These are phyloP conservation scores for Hyposmocoma kahamanoa DNA, from an alignment of 1,140 invertebrate species.

Conservation along the genomic window DNA sequence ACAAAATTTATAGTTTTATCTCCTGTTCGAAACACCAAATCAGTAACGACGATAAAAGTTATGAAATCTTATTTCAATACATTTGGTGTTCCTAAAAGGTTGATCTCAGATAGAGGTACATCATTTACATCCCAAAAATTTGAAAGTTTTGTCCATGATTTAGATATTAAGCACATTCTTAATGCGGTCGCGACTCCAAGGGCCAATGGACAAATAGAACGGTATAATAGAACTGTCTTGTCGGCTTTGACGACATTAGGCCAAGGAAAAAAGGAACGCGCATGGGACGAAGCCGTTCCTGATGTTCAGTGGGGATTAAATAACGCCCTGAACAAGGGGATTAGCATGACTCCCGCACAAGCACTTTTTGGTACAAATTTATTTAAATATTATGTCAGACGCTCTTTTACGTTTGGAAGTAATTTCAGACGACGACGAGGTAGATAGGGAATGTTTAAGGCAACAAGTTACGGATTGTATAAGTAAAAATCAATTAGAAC, in stretches of 20 bases:
- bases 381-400: not conserved
- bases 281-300: not conserved
- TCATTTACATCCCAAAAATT: constrained; percentile 2
- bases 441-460: not conserved
- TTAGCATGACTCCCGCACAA: not conserved
- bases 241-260: not conserved
- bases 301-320: constrained; percentile 10
- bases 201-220: constrained; percentile 8
- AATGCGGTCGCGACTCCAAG: constrained; percentile 8
- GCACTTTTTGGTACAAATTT: not conserved
- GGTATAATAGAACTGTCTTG: constrained; percentile 7
- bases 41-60: not conserved
- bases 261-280: not conserved
- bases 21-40: not conserved
- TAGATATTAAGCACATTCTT: constrained; percentile 5
- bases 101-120: constrained; percentile 1
- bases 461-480: not conserved
- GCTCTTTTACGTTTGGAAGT: no score
- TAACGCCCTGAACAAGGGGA: constrained; percentile 4
- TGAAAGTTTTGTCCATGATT: not conserved
- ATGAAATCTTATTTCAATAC: not conserved
- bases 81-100: constrained; percentile 1
- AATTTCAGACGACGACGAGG: no score
- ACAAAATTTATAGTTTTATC: not conserved
- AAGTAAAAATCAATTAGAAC: not conserved